Percentiles rank a stretch among this genome's conserved stretches.
Conservation (phyloP, 2,888 invertebrate species). For the Machimus rusticus region DNA sequence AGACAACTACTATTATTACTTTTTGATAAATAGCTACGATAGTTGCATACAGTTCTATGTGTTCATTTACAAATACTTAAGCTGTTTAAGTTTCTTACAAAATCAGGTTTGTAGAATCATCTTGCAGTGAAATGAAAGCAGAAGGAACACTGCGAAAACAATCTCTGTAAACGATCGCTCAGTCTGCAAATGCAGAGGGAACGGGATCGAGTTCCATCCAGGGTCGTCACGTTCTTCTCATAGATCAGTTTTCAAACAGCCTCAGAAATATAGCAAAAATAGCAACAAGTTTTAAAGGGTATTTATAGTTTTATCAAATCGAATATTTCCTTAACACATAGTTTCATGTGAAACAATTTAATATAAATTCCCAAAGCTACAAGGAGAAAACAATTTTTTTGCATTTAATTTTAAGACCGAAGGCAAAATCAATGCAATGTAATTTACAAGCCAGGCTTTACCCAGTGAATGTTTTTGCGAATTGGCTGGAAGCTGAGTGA, state of each 20-base stretch:
- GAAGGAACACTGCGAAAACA: not conserved
- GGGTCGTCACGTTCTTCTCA: not conserved
- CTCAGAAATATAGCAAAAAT: not conserved
- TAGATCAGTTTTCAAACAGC: not conserved
- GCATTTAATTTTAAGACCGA: not conserved
- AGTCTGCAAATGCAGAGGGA: not conserved
- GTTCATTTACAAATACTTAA: not conserved
- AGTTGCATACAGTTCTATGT: not conserved
- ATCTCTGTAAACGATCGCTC: not conserved
- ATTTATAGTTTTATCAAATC: not conserved
- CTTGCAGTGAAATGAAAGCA: not conserved
- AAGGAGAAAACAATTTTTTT: not conserved
- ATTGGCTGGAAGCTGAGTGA: not conserved
- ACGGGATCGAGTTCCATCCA: not conserved
- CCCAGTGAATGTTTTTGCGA: not conserved
- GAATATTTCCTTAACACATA: not conserved
- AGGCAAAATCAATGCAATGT: not conserved
- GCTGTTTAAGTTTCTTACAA: not conserved
- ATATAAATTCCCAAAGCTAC: not conserved
- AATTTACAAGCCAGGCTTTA: not conserved
- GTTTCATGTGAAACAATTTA: not conserved
- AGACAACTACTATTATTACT: not conserved
- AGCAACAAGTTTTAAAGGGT: not conserved
- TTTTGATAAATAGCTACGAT: not conserved
- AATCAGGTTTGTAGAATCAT: not conserved